These are phyloP conservation scores for Elegia similella DNA, from an alignment of 2,888 invertebrate species.

Conservation along the genomic window DNA sequence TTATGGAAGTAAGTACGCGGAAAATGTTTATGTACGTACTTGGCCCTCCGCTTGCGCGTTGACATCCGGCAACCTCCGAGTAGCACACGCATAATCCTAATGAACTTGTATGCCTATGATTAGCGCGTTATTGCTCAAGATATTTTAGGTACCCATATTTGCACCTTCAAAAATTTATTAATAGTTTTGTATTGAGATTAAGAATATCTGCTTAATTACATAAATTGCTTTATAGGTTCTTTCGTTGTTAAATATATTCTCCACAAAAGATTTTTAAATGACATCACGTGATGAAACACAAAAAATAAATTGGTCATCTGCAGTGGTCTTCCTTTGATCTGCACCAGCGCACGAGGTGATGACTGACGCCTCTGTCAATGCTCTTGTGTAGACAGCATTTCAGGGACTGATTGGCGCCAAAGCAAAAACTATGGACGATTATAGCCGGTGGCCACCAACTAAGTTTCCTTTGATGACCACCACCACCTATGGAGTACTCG, in stretches of 20 bases:
- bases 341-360: not conserved
- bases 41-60: slow-evolving; percentile 56
- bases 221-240: too few relatives aligned
- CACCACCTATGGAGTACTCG: not conserved
- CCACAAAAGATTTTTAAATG: too few relatives aligned
- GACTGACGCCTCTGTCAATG: not conserved
- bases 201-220: too few relatives aligned
- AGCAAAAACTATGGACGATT: not conserved
- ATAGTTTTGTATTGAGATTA: too few relatives aligned
- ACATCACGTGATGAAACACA: too few relatives aligned
- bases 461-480: slow-evolving; percentile 4
- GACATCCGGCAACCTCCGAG: slow-evolving; percentile 58
- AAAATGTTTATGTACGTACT: slow-evolving; percentile 77
- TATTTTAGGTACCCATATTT: too few relatives aligned
- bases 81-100: slow-evolving; percentile 5
- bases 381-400: not conserved
- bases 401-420: not conserved
- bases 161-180: too few relatives aligned
- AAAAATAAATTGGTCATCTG: too few relatives aligned
- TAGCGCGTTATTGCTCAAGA: too few relatives aligned
- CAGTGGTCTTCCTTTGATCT: not conserved
- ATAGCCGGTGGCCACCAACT: not conserved
- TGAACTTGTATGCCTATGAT: not conserved
- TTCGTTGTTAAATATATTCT: too few relatives aligned
- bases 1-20: slow-evolving; percentile 80